phyloP scores from a whole-genome alignment of 2,888 invertebrate genomes.

The Callimorpha dominula region DNA sequence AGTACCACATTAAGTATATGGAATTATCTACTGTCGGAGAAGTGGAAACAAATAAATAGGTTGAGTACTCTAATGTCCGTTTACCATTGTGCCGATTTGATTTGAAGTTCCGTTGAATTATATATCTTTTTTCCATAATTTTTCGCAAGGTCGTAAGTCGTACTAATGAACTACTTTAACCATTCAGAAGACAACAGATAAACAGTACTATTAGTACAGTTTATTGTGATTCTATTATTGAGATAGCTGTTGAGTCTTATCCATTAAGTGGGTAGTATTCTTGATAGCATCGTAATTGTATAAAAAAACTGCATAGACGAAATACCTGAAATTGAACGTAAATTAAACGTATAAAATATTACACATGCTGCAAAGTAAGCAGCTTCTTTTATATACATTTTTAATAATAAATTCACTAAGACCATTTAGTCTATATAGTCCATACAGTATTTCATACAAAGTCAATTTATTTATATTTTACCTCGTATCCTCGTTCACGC shows the following conservation, averaged over 20 bases:
- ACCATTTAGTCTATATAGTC: background rate
- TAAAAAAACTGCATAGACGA: background rate
- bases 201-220: background rate
- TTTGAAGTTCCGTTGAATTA: background rate
- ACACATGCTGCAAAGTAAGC: too few relatives aligned
- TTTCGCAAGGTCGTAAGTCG: background rate
- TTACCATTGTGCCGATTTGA: background rate
- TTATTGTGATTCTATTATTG: background rate
- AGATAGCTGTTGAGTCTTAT: background rate
- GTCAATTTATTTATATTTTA: conserved; percentile 13
- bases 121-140: background rate
- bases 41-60: too few relatives aligned
- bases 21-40: too few relatives aligned
- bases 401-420: background rate
- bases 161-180: background rate
- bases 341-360: background rate
- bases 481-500: conserved; percentile 19
- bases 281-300: background rate
- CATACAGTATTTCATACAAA: background rate
- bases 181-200: background rate
- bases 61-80: too few relatives aligned
- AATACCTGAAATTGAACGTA: background rate
- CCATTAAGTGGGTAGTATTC: background rate
- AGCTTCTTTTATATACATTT: background rate
- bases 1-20: too few relatives aligned